phyloP scores from a whole-genome alignment of 2,888 invertebrate genomes.

The Campopleginae sp. region DNA sequence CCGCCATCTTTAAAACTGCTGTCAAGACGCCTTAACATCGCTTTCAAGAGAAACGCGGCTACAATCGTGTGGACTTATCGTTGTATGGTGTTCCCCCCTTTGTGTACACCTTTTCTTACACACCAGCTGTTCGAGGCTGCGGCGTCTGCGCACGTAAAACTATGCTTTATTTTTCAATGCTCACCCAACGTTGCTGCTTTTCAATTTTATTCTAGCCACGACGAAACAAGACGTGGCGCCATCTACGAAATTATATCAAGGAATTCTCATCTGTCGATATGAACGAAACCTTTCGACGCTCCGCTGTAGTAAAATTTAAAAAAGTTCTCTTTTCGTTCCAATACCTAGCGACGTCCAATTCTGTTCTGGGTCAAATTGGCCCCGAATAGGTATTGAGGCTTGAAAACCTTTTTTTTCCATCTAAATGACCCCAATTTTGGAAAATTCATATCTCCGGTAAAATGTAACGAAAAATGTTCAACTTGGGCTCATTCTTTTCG shows the following conservation, averaged over 20 bases:
- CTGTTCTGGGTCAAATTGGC: neutral
- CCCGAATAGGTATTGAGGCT: neutral
- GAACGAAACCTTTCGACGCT: neutral
- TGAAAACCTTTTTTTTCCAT: too few relatives aligned
- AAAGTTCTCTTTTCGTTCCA: neutral
- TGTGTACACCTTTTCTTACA: neutral
- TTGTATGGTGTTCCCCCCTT: constrained; percentile 14
- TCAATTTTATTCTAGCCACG: neutral
- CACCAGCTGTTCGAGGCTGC: constrained; percentile 3
- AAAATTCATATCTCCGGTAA: too few relatives aligned
- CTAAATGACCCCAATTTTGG: too few relatives aligned
- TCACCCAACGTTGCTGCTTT: neutral
- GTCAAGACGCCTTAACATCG: constrained; percentile 34
- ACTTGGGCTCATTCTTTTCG: too few relatives aligned
- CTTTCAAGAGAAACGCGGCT: constrained; percentile 25
- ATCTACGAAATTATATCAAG: neutral
- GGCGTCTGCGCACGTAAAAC: constrained; percentile 25
- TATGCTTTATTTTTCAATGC: neutral
- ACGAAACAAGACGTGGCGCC: neutral
- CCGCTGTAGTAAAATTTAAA: neutral
- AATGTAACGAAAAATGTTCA: too few relatives aligned
- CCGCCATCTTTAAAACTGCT: constrained; percentile 77
- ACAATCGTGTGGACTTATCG: constrained; percentile 12
- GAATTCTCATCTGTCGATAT: neutral
- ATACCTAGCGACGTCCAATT: neutral